Base-by-base conservation (phyloP, 2,888 invertebrate species). In the Julus scandinavius region DNA sequence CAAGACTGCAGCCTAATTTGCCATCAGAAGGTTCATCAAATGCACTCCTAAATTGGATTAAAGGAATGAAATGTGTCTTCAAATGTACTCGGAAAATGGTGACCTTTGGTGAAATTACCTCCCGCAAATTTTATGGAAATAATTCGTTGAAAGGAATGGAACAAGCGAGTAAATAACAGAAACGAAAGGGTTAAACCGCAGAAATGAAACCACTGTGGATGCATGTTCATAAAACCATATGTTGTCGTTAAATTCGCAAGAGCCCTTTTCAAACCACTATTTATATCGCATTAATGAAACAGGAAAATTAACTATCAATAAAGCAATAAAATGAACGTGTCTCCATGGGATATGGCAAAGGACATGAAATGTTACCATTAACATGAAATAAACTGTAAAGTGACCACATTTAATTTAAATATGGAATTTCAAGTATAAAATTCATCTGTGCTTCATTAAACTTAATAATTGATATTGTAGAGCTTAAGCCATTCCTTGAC, bases 21-120 rank as follows among this genome's bases (percentile, higher is more conserved):
- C 80, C 80, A 80, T 38, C 80, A 80, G 80, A 80, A 38, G 80
- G 80, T 80, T 80, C 80, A 80, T 80, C 38, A 80, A 80, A 29
- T 80, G 80, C 38, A 80, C 13, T 38, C 9, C 80, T 38, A 80
- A 80, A 80, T 80, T 80, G 80, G 38, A 80, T 80, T 80, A 80
- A 80, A 80, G 80, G 80, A 80, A 13, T 40, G 38, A 29, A 80
- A 80, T 20, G 29, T 72, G 29, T 72, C 72, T 7, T 72, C 9
- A 72, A 13, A 38, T 15, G 80, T 4, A 29, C 38, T 38, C 29
- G 38, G 13, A 29, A 29, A 3, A 29, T 80, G 80, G 15, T 17
- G 17, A 63, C n/a, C n/a, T 63, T 63, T 20, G 63, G 63, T 20
- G n/a, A 20, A 63, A 63, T 63, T 45, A n/a, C 20, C n/a, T 20